Conservation (phyloP, 2,113 vertebrate species). For the Nibea albiflora region DNA sequence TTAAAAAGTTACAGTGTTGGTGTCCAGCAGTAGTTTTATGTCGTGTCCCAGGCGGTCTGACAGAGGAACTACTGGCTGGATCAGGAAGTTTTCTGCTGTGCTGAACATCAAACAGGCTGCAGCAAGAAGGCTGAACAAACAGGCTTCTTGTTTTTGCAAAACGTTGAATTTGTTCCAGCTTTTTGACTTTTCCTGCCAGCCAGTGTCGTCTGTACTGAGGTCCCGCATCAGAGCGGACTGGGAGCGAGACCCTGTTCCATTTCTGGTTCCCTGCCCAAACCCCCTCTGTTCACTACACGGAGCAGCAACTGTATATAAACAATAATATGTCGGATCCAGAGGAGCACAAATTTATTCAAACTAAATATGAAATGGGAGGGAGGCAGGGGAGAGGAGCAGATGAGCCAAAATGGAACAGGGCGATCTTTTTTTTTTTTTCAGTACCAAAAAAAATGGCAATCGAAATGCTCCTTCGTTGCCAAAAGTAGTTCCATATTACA, state of each 20-base stretch:
- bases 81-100: slow-evolving; percentile 68
- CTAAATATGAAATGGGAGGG: slow-evolving; percentile 56
- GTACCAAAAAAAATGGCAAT: slow-evolving; percentile 80
- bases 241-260: slow-evolving; percentile 77
- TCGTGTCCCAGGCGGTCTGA: slow-evolving; percentile 70
- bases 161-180: slow-evolving; percentile 64
- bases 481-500: slow-evolving; percentile 80
- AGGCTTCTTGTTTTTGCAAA: slow-evolving; percentile 59
- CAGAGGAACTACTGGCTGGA: slow-evolving; percentile 66
- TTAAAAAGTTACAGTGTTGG: slow-evolving; percentile 88
- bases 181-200: slow-evolving; percentile 69
- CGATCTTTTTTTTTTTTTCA: slow-evolving; percentile 61
- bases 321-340: slow-evolving; percentile 65
- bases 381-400: slow-evolving; percentile 55
- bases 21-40: slow-evolving; percentile 85
- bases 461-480: slow-evolving; percentile 74
- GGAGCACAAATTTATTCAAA: slow-evolving; percentile 52
- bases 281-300: slow-evolving; percentile 67
- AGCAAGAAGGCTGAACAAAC: slow-evolving; percentile 70
- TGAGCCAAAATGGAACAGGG: slow-evolving; percentile 72
- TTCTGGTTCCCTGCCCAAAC: slow-evolving; percentile 66
- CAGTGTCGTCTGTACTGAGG: slow-evolving; percentile 61
- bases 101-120: slow-evolving; percentile 67
- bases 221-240: slow-evolving; percentile 65
- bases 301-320: slow-evolving; percentile 72